Evolutionary conservation across 2,888 invertebrate genomes (phyloP).

Genomic region (Metopia argyrocephala): DNA sequence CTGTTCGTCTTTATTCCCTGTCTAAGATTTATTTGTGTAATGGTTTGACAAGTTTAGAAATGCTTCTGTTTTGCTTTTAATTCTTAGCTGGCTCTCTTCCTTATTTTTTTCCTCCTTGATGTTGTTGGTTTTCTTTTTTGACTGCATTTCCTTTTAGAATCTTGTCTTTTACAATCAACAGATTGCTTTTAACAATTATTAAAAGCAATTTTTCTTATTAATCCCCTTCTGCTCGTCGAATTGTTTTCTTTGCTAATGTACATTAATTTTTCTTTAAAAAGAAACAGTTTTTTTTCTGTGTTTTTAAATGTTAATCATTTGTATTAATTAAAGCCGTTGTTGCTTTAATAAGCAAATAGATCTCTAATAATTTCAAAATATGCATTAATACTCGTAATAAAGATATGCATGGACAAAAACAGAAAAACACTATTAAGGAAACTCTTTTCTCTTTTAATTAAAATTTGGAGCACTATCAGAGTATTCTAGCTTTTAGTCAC

Average conservation of each 20-base stretch:
- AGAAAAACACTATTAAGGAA: too few relatives aligned
- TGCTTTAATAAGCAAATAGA: constrained; percentile 15
- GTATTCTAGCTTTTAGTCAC: too few relatives aligned
- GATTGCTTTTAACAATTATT: constrained; percentile 61
- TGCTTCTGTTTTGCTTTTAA: constrained; percentile 37
- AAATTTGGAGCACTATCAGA: too few relatives aligned
- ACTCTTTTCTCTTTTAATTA: too few relatives aligned
- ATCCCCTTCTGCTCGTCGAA: neutral
- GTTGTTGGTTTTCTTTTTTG: constrained; percentile 3
- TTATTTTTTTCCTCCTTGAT: neutral
- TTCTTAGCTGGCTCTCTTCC: neutral
- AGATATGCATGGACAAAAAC: neutral
- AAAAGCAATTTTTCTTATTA: constrained; percentile 27
- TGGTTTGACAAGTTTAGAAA: constrained; percentile 49
- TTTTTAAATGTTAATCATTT: neutral
- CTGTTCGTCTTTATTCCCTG: neutral
- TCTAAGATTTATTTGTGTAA: constrained; percentile 2
- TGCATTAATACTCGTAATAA: neutral
- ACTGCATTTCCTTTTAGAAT: constrained; percentile 16
- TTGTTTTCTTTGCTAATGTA: neutral
- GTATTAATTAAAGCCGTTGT: neutral
- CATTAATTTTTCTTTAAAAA: neutral
- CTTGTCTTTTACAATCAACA: constrained; percentile 60
- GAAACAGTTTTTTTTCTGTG: neutral
- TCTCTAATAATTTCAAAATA: constrained; percentile 32